Conservation (phyloP, 2,888 invertebrate genomes). For the Syrista parreyssii region DNA sequence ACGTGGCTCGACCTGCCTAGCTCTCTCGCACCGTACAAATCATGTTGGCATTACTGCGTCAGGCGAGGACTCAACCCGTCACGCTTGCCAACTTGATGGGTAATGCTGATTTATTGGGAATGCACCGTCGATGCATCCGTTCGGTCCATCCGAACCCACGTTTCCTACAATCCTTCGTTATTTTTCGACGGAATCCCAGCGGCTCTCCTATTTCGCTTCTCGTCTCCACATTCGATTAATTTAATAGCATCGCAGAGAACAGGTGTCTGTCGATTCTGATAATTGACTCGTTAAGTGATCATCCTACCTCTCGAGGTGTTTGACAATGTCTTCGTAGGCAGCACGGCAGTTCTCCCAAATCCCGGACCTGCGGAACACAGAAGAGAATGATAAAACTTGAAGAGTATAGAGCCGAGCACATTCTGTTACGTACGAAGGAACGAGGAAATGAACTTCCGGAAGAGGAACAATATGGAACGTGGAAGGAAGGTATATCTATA, state of each 20-base stretch:
- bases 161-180: not conserved
- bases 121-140: conserved; percentile 35
- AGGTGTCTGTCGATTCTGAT: no score
- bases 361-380: conserved; percentile 55
- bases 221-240: not conserved
- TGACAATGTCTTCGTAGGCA: conserved; percentile 94
- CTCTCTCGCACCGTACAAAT: conserved; percentile 57
- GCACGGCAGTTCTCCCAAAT: conserved; percentile 96
- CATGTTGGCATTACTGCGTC: conserved; percentile 65
- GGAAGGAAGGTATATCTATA: no score
- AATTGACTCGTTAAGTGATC: conserved; percentile 48
- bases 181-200: not conserved
- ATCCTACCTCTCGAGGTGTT: conserved; percentile 92
- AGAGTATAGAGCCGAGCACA: conserved; percentile 3
- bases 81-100: conserved; percentile 56
- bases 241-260: not conserved
- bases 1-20: conserved; percentile 19
- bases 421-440: no score
- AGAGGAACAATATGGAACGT: no score
- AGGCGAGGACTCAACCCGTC: conserved; percentile 61
- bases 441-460: no score
- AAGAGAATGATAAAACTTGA: conserved; percentile 15
- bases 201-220: no score
- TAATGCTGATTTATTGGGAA: conserved; percentile 64
- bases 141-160: not conserved